phyloP scores from a whole-genome alignment of 2,113 vertebrate species.

The Sebastes fasciatus region DNA sequence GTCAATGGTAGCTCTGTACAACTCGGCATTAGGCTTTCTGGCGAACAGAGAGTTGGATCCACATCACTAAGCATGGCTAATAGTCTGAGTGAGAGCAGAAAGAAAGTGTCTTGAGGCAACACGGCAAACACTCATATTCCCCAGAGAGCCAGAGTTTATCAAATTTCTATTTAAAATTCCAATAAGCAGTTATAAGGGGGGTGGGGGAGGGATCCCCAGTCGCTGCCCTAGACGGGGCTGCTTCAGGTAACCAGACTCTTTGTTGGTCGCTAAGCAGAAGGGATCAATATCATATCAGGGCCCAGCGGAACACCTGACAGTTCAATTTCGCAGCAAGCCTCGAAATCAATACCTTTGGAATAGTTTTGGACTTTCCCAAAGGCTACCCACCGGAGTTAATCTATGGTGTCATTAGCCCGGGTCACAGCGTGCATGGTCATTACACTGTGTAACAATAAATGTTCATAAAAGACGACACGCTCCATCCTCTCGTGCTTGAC shows the following conservation, averaged over 20 bases:
- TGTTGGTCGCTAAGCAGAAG: constrained; percentile 69
- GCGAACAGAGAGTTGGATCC: constrained; percentile 52
- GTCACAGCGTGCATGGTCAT: constrained; percentile 71
- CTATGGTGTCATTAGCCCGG: constrained; percentile 73
- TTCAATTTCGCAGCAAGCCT: constrained; percentile 87
- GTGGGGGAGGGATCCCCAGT: constrained; percentile 1
- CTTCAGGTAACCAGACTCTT: constrained; percentile 74
- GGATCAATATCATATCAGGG: constrained; percentile 90
- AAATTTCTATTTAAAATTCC: constrained; percentile 76
- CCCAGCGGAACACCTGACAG: constrained; percentile 85
- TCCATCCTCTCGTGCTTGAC: constrained; percentile 57
- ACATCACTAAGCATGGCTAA: constrained; percentile 46
- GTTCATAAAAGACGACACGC: constrained; percentile 71
- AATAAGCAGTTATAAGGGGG: constrained; percentile 48
- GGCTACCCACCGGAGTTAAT: constrained; percentile 72
- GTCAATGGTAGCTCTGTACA: constrained; percentile 26
- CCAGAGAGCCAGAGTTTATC: constrained; percentile 64
- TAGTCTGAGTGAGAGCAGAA: constrained; percentile 43
- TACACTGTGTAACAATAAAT: constrained; percentile 78
- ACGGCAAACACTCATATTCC: constrained; percentile 26
- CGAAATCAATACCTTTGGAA: constrained; percentile 82
- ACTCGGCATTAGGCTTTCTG: constrained; percentile 18
- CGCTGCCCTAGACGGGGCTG: constrained; percentile 1
- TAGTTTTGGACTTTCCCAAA: constrained; percentile 80
- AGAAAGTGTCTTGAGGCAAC: constrained; percentile 31